Base-by-base conservation (phyloP, 2,888 invertebrate genomes). In the Pyrrhia umbra region DNA sequence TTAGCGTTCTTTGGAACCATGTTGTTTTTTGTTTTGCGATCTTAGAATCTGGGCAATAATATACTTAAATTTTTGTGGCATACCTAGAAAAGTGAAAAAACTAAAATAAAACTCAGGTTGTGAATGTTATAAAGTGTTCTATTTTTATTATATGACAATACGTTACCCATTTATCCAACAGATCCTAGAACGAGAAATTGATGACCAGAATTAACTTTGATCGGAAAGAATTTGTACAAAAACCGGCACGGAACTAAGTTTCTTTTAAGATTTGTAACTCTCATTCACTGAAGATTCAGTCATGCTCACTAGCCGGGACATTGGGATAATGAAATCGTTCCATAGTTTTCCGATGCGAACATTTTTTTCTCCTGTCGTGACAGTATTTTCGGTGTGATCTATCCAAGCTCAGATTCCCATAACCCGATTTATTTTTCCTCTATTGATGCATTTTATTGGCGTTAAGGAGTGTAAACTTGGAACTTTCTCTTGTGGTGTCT, bases 301-400 rank as follows among this genome's bases (percentile, higher is more conserved):
- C 90, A 89, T 89, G 91, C 89, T 88, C 86, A 86, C 81, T 83
- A 78, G 74, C 81, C 84, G 87, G 82, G 82, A 84, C 84, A 83
- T 82, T 80, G 83, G 84, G 81, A 88, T 91, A 92, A 90, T 90
- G 90, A 89, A 92, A 91, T 89, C 87, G 84, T 86, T 84, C 78
- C 87, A 84, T 85, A 86, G 85, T 86, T 90, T 91, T 90, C 87
- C 88, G 88, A 86, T 89, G 83, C 82, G 80, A 80, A 81, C 79
- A 87, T 90, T 91, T 92, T 93, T 92, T 91, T 88, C 85, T 78
- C 78, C 59, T 77, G 79, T 92, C 94, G 94, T 93, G 94, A 95
- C 91, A 90, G 89, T 89, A 90, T 90, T 93, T 92, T 88, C 88
- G 88, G 87, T 90, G 92, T 93, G 93, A 93, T 92, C 93, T 91